Conservation (phyloP, 30 jellyfish, hydroid and myxozoan genomes). For the Pseudorhiza aurosa region DNA sequence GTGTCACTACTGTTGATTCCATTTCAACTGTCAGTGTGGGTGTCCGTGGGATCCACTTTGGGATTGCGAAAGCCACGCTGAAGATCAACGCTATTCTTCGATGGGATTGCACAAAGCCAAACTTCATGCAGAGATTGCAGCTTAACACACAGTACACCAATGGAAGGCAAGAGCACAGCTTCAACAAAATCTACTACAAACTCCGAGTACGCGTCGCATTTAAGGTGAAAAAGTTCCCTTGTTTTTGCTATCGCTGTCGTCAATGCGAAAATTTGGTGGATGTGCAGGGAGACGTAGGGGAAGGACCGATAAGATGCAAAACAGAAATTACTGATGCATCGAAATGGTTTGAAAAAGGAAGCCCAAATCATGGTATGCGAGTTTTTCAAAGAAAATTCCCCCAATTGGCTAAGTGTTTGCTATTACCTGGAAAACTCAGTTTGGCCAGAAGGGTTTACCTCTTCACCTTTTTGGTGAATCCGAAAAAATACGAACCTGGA, state of each 20-base stretch:
- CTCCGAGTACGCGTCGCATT: constrained; percentile 60
- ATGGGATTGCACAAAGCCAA: constrained; percentile 69
- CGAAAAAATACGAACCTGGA: constrained; percentile 35
- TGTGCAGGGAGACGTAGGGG: constrained; percentile 41
- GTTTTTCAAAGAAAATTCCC: not conserved
- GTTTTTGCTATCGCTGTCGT: constrained; percentile 46
- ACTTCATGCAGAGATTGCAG: not conserved
- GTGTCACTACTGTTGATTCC: constrained; percentile 24
- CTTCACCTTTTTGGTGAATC: constrained; percentile 21
- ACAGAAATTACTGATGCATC: not conserved
- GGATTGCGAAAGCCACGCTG: constrained; percentile 20
- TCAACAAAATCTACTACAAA: constrained; percentile 53
- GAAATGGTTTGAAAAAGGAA: not conserved
- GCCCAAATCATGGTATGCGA: constrained; percentile 12
- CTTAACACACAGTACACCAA: constrained; percentile 26
- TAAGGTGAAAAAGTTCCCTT: constrained; percentile 42
- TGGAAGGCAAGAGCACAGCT: constrained; percentile 28
- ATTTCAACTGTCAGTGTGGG: constrained; percentile 27
- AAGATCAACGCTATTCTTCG: constrained; percentile 34
- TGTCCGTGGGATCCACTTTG: constrained; percentile 19
- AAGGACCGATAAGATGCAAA: constrained; percentile 53
- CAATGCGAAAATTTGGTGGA: constrained; percentile 57
- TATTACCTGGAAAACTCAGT: constrained; percentile 2
- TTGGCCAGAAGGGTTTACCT: not conserved
- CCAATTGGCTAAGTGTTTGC: not conserved